Base-by-base conservation (phyloP, 2,888 invertebrate species). In the Heliconius sara region DNA sequence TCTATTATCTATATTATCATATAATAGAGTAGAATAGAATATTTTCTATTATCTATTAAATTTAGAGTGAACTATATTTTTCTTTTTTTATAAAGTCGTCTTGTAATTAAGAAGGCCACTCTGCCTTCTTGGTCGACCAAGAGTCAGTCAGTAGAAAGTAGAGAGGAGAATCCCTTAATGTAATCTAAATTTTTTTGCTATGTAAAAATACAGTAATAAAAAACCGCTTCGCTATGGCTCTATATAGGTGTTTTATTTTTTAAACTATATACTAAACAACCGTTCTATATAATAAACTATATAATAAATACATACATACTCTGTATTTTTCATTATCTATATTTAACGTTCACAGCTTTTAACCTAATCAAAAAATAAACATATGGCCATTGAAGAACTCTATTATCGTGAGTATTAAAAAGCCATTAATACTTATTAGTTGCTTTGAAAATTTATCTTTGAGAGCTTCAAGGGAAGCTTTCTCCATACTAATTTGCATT, bases 371-470 rank as follows among this genome's bases (percentile, higher is more conserved):
- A n/a, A 67, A 67, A 34, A 34, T 60, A 67, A 34, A 67, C 27
- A 27, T 34, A 34, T 39, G 39, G 5, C 39, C 22, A 68, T 60
- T 19, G 22, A 68, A 39, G 22, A 34, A 68, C 39, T 68, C 9
- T 39, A 39, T 68, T 68, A 68, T 68, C 34, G 22, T n/a, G 34
- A 10, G 67, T 39, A 68, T 22, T 68, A 39, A 39, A 39, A 68
- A 68, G 13, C 39, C 67, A 68, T 68, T 68, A 68, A 68, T 68
- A 39, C n/a, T 39, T 68, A 68, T 68, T 68, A 39, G 39, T 68
- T 34, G 67, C 67, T 39, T 39, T 39, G 39, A 34, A 68, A 66
- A 68, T 39, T 34, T 39, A 12, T 67, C 34, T n/a, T 19, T 4
- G 67, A 22, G 67, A n/a, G 30, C n/a, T 39, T 39, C 16, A 68